Base-by-base conservation (phyloP, 2,797 vertebrate genomes). In the Gobio occitaniae region DNA sequence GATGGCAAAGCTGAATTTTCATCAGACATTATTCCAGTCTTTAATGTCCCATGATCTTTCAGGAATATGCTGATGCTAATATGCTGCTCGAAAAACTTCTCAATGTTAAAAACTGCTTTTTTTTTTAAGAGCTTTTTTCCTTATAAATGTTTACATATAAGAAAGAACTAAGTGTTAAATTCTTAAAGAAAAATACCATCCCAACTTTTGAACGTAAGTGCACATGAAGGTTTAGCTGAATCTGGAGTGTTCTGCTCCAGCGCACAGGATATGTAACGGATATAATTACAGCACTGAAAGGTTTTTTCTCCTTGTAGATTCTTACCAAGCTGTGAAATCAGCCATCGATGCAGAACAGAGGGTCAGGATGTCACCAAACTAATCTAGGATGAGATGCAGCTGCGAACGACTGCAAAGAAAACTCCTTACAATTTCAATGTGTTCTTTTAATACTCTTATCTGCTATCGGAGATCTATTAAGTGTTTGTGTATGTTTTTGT, bases 271-370 rank as follows among this genome's bases (percentile, higher is more conserved):
- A 25, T 54, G 1, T 10, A 59, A 69, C 29, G 2, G 19, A 1
- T 48, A 69, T 17, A 11, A 19, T 82, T 82, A 48, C 10, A 15
- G 38, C 25, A 74, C 13, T 82, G 41, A 87, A 82, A 61, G 61
- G 9, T 9, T 85, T 70, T 86, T 86, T 78, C 71, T 1, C 87
- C 17, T 83, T 79, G 32, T 89, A 96, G 95, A 92, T 13, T 84
- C 86, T 0, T 85, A 92, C 4, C 47, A 90, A 87, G 91, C 89
- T 63, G 68, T 95, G 78, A 90, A 92, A 84, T 81, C 90, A 41
- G 93, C 94, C 5, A 80, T 95, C n/a, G 89, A 90, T 15, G 84
- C 88, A 36, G 94, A 94, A 83, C 79, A 79, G 78, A 82, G 65
- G 80, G 44, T 89, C 0, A 91, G 92, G 52, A 68, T 89, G 38